Percentiles rank a stretch among this genome's conserved stretches.
phyloP scores from a whole-genome alignment of 2,888 invertebrate species.

The Sussaba pulchella region DNA sequence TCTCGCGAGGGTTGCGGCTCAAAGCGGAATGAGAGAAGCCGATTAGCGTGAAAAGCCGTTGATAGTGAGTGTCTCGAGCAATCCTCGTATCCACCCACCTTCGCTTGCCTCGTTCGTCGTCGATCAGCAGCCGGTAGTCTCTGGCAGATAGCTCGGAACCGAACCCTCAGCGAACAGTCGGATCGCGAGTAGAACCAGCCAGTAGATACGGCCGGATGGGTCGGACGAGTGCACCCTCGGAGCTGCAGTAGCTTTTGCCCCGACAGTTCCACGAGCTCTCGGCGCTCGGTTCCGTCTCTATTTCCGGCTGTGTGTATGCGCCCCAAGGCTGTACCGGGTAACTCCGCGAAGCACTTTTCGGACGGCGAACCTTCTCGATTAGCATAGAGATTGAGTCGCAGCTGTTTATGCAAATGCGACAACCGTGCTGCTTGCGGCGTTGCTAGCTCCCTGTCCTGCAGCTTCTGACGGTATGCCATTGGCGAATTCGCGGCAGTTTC shows the following conservation, averaged over 20 bases:
- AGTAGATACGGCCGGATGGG: conserved; percentile 8
- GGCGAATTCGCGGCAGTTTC: conserved; percentile 23
- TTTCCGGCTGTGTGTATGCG: conserved; percentile 9
- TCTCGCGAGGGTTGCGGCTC: conserved; percentile 44
- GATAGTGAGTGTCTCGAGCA: conserved; percentile 50
- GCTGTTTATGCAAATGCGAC: conserved; percentile 82
- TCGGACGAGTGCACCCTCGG: neutral
- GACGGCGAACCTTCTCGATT: conserved; percentile 80
- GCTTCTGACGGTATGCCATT: conserved; percentile 51
- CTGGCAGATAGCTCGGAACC: conserved; percentile 28
- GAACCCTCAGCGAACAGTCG: conserved; percentile 38
- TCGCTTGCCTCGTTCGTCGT: conserved; percentile 30
- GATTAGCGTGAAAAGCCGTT: conserved; percentile 52
- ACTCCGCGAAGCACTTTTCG: conserved; percentile 75
- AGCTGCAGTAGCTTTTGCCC: conserved; percentile 19
- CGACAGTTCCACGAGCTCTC: conserved; percentile 17
- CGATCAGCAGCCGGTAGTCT: conserved; percentile 36
- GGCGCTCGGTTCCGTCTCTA: conserved; percentile 3
- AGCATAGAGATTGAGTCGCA: conserved; percentile 83
- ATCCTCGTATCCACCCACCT: conserved; percentile 35
- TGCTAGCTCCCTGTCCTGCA: conserved; percentile 50
- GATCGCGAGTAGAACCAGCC: conserved; percentile 11
- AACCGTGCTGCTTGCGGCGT: conserved; percentile 57
- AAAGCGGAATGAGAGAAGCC: conserved; percentile 42
- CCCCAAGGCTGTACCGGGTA: conserved; percentile 45